phyloP scores from a whole-genome alignment of 1,140 invertebrate genomes.

The Formica selysi region DNA sequence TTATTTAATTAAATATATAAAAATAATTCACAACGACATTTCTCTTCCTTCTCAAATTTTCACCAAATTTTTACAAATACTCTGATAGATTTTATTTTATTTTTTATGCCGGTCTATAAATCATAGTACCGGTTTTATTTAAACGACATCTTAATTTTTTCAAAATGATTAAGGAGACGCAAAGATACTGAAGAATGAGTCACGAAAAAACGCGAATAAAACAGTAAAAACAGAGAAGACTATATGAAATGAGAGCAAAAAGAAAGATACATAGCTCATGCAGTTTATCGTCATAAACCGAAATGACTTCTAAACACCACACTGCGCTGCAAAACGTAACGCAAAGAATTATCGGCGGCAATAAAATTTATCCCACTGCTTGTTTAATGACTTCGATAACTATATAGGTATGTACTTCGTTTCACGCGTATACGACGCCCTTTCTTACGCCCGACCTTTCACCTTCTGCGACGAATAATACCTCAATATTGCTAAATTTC shows the following conservation, averaged over 20 bases:
- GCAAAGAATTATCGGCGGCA: constrained; percentile 65
- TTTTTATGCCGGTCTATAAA: too few relatives aligned
- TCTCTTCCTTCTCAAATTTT: too few relatives aligned
- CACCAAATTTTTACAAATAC: too few relatives aligned
- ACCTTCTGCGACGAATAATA: not conserved
- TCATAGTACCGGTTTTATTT: not conserved
- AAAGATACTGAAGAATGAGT: not conserved
- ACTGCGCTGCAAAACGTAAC: constrained; percentile 21
- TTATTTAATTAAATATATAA: too few relatives aligned
- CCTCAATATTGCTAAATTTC: not conserved
- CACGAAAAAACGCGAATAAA: not conserved
- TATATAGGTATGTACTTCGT: constrained; percentile 22
- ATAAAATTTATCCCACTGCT: constrained; percentile 62
- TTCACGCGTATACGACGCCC: constrained; percentile 27
- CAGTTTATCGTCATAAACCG: constrained; percentile 45
- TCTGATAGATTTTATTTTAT: too few relatives aligned
- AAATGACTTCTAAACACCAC: constrained; percentile 60
- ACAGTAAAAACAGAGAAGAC: not conserved
- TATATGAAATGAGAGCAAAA: not conserved
- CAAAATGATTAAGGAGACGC: not conserved
- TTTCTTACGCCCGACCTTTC: not conserved
- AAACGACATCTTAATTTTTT: not conserved
- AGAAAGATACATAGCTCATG: constrained; percentile 2
- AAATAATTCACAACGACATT: too few relatives aligned
- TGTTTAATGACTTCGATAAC: constrained; percentile 69